Evolutionary conservation across 2,113 vertebrate genomes (phyloP), one percentile per base, ranked within the genome.

Genomic region (Siniperca chuatsi): DNA sequence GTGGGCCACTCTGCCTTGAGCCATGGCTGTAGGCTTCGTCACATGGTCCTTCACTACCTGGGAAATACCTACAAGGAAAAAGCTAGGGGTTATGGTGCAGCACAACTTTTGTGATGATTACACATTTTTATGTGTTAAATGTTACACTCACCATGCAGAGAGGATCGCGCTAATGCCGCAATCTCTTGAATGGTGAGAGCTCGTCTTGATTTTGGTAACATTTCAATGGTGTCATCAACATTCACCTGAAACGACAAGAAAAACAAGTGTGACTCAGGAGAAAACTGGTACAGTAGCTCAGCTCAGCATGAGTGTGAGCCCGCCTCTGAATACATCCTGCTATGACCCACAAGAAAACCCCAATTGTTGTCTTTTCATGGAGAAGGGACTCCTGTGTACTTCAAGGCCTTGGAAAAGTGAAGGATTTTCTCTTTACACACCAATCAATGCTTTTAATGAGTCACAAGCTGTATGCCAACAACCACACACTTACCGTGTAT

Each of bases 21-120:
- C 98, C 98, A 99, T 99, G 65, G 98, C 98, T 0, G 98, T 99
- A 0, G 98, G 98, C 93, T 99, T 99, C 0, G 98, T 99, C 94
- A 99, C 98, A 90, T 99, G 98, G 91, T 99, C 98, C 95, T 99
- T 99, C 85, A 99, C 97, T 84, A 98, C 98, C 95, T 99, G 98
- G 0, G 98, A 99, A 85, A 99, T 99, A 90, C 98, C 98, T 99
- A 35, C 33, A 62, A n/a, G 52, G 35, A 29, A 58, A 48, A 75
- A 20, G 37, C 15, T 2, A 18, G 1, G 25, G 23, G 20, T 73
- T 37, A 64, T 37, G 10, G 23, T 7, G 13, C 25, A 69, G 20
- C 4, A 50, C 54, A 18, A 46, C 3, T 15, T 60, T 44, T 42
- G 0, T 21, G 25, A 37, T 5, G 48, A 15, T 40, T 11, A 75